Percentiles rank a stretch among this genome's conserved stretches.
Evolutionary conservation across 2,888 invertebrate genomes (phyloP).

Genomic region (Rhingia rostrata): DNA sequence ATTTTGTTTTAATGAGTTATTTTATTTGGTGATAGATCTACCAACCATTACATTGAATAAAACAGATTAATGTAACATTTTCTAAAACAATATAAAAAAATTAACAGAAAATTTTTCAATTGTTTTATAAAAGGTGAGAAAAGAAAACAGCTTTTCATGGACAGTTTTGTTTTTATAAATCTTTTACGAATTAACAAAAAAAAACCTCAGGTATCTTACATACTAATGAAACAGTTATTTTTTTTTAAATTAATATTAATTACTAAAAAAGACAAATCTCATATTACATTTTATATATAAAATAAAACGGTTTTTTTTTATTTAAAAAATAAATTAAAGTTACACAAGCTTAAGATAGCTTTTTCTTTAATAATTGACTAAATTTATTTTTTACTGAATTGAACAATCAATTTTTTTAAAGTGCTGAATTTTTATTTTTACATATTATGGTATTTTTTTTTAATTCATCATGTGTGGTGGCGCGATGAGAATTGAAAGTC

Average conservation of each 20-base stretch:
- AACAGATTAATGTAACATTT: constrained; percentile 45
- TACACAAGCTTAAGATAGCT: background rate
- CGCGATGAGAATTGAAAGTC: too few species aligned
- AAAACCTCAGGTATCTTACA: constrained; percentile 1
- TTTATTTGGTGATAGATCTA: constrained; percentile 56
- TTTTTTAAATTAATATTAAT: constrained; percentile 12
- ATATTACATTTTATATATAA: background rate
- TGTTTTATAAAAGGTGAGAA: constrained; percentile 15
- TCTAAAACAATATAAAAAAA: constrained; percentile 32
- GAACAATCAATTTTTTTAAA: background rate
- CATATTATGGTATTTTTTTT: background rate
- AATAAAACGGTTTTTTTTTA: background rate
- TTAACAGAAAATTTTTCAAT: constrained; percentile 26
- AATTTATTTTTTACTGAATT: background rate
- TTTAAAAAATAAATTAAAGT: constrained; percentile 21
- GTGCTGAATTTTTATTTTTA: background rate
- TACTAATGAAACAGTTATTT: constrained; percentile 26
- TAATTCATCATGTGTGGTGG: too few species aligned
- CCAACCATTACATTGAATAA: constrained; percentile 51
- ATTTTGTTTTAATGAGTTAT: constrained; percentile 41
- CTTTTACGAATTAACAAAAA: constrained; percentile 39
- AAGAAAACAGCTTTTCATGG: constrained; percentile 21
- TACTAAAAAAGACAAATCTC: constrained; percentile 28
- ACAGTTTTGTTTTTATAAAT: constrained; percentile 22
- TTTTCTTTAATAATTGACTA: constrained; percentile 6